Percentiles rank a stretch among this genome's conserved stretches.
Evolutionary conservation across 2,888 invertebrate genomes (phyloP).

Genomic region (Ophion ventricosus): DNA sequence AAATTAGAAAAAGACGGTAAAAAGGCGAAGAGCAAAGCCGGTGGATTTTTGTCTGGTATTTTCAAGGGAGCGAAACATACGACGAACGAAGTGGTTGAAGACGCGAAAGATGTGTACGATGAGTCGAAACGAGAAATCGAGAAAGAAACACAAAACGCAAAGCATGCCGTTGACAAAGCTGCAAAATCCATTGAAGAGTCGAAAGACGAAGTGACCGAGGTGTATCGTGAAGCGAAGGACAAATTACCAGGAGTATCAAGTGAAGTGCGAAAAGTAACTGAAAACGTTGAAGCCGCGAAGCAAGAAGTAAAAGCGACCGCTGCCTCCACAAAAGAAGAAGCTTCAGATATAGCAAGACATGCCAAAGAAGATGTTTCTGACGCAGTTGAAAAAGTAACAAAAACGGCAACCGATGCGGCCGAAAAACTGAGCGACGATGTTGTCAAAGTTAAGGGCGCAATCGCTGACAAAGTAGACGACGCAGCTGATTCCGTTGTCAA

Average conservation of each 20-base stretch:
- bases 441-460: conserved; percentile 44
- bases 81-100: conserved; percentile 70
- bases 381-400: conserved; percentile 26
- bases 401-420: conserved; percentile 33
- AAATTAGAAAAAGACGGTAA: conserved; percentile 77
- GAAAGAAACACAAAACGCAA: conserved; percentile 60
- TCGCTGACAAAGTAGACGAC: conserved; percentile 42
- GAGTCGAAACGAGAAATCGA: conserved; percentile 80
- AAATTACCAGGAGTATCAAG: conserved; percentile 41
- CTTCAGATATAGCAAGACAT: conserved; percentile 54
- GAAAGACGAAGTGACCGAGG: conserved; percentile 54
- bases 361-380: conserved; percentile 60
- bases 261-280: conserved; percentile 29
- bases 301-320: conserved; percentile 47
- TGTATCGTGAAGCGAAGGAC: conserved; percentile 54
- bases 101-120: conserved; percentile 83
- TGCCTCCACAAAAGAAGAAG: conserved; percentile 34
- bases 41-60: conserved; percentile 71
- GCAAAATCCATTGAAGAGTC: conserved; percentile 62
- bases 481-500: conserved; percentile 46
- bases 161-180: conserved; percentile 49
- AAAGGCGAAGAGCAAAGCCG: conserved; percentile 68
- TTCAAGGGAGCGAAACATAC: conserved; percentile 70
- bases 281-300: conserved; percentile 38
- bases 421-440: conserved; percentile 45